A percentile compares a stretch with the other conserved stretches of the same genome.
Evolutionary conservation across 2,888 invertebrate genomes (phyloP).

Genomic region (Pherbina coryleti): DNA sequence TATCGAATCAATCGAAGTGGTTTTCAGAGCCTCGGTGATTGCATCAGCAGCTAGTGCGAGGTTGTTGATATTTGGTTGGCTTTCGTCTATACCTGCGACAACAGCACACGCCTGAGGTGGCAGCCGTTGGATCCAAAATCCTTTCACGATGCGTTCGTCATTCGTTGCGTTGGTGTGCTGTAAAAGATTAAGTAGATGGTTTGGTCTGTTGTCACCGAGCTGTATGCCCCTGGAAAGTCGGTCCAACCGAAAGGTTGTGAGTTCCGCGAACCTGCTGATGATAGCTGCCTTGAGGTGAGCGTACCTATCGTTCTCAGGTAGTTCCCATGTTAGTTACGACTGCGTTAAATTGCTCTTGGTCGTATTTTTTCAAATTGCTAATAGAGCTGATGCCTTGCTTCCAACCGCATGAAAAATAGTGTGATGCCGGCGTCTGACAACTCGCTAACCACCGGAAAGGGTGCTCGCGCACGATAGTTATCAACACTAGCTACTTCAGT

Average conservation of each 20-base stretch:
- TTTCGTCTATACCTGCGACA: background rate
- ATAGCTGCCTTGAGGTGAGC: background rate
- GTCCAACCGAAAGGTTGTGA: background rate
- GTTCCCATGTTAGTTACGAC: background rate
- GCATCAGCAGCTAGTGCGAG: background rate
- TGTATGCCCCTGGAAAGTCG: background rate
- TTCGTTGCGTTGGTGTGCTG: background rate
- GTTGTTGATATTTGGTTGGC: background rate
- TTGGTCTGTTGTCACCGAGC: slow-evolving; percentile 13
- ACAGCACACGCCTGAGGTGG: background rate
- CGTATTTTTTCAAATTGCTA: background rate
- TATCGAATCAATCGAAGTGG: background rate
- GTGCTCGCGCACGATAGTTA: background rate
- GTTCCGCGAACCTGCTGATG: background rate
- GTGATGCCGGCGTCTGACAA: background rate
- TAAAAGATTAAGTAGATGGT: background rate
- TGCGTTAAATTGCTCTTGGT: background rate
- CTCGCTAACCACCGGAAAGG: background rate
- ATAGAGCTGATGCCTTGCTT: background rate
- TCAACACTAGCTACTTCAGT: background rate
- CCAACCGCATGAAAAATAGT: background rate
- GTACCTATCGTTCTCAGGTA: background rate
- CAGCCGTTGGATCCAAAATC: background rate
- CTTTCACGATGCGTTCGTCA: background rate
- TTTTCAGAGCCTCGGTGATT: background rate